Evolutionary conservation across 1,140 invertebrate genomes (phyloP), one percentile per base, ranked within the genome.

Genomic region (Heliothis virescens): DNA sequence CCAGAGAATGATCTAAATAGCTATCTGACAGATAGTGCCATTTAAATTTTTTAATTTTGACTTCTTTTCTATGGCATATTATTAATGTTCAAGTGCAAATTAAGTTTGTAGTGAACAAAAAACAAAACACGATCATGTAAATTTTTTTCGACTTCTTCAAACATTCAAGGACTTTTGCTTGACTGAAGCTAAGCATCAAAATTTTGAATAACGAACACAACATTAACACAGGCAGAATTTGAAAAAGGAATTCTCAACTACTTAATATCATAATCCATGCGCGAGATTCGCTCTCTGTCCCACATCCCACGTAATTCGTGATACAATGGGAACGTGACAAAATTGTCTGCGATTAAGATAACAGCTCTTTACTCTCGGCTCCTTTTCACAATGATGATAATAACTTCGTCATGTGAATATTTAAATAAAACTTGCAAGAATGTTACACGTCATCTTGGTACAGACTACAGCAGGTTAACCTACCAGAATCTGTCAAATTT

Each of bases 301-400:
- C 83, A 85, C 86, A 90, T 93, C 90, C 90, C 91, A 93, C 90
- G 91, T 83, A 63, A 71, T 41, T 88, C 90, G 88, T 92, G 90
- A 90, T 86, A 72, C 82, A 83, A 86, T 81, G 79, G 41, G 82
- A 83, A 90, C 90, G 89, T 91, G 92, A 93, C 87, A 89, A 83
- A 85, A 85, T 78, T 80, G 79, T 79, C 74, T 34, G 29, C 72
- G 62, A 81, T 60, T 79, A 55, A 80, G 82, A 83, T 84, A 81
- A 83, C n/a, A 18, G 52, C 71, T 79, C 21, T 82, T 74, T 60
- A 77, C 72, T 78, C 62, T 60, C 41, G 41, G 72, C 50, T 59
- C 11, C 34, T 74, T 74, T 74, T 60, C 57, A 74, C 72, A 74
- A 53, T 4, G 21, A 12, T 71, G 67, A 71, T 71, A 41, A 63